Evolutionary conservation across 2,113 vertebrate species (phyloP).

Genomic region (Myiopsitta monachus): DNA sequence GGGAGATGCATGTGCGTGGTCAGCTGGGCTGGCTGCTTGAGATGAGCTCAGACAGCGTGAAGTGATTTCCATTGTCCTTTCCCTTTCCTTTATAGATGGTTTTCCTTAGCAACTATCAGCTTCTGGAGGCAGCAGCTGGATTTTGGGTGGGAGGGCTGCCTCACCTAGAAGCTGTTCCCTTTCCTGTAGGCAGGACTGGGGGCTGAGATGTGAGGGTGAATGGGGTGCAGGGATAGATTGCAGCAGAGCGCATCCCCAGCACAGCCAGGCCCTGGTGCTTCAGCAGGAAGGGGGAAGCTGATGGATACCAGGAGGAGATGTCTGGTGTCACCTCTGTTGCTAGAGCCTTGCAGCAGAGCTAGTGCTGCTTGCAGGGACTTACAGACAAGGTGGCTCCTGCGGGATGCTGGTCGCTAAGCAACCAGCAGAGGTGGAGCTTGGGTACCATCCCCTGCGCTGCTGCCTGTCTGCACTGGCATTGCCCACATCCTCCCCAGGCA

Average conservation of each 20-base stretch:
- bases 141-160: not conserved
- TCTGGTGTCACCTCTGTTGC: not conserved
- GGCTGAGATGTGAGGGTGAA: accelerated
- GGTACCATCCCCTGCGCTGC: not conserved
- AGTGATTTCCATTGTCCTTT: not conserved
- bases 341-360: not conserved
- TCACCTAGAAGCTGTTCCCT: not conserved
- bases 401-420: constrained; percentile 54
- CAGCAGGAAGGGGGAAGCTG: not conserved
- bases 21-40: not conserved
- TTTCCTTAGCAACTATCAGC: not conserved
- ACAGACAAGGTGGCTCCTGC: not conserved
- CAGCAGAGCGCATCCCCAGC: accelerated
- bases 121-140: not conserved
- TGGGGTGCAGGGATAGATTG: not conserved
- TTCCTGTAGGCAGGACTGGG: not conserved
- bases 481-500: not conserved
- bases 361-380: not conserved
- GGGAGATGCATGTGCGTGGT: not conserved
- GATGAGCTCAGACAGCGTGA: not conserved
- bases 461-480: not conserved
- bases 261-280: not conserved
- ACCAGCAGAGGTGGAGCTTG: constrained; percentile 44
- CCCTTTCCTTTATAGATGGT: not conserved
- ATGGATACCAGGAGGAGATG: not conserved